Evolutionary conservation across 2,888 invertebrate genomes (phyloP).

Genomic region (Apodemia zela): DNA sequence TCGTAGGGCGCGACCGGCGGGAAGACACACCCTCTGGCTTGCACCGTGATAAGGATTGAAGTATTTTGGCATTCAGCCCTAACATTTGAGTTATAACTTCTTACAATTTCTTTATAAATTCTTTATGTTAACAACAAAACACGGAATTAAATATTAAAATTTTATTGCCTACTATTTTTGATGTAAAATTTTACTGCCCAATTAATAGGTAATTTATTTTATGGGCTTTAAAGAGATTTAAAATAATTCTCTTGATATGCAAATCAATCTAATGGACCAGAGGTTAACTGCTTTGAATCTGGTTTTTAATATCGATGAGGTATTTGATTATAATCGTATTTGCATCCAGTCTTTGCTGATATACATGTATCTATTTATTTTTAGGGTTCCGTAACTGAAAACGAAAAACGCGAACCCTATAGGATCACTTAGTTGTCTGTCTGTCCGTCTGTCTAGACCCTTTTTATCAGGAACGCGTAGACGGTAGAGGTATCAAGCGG

Average conservation of each 20-base stretch:
- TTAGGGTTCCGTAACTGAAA: too few species aligned
- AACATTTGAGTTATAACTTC: neutral
- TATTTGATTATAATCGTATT: too few species aligned
- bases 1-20: conserved; percentile 51
- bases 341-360: too few species aligned
- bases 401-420: too few species aligned
- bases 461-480: too few species aligned
- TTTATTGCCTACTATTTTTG: neutral
- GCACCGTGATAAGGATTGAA: conserved; percentile 41
- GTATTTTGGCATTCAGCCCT: conserved; percentile 15
- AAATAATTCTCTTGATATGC: conserved; percentile 1
- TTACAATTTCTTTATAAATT: neutral
- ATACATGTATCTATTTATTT: too few species aligned
- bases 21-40: conserved; percentile 69
- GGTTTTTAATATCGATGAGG: neutral
- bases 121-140: neutral
- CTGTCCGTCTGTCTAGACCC: too few species aligned
- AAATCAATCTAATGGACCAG: neutral
- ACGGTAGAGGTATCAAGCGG: too few species aligned
- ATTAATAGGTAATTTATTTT: conserved; percentile 1
- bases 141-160: neutral
- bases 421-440: too few species aligned
- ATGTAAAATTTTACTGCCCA: neutral
- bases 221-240: neutral
- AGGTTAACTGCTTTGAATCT: conserved; percentile 1